Evolutionary conservation across 2,888 invertebrate genomes (phyloP).

Genomic region (Lithosia quadra): DNA sequence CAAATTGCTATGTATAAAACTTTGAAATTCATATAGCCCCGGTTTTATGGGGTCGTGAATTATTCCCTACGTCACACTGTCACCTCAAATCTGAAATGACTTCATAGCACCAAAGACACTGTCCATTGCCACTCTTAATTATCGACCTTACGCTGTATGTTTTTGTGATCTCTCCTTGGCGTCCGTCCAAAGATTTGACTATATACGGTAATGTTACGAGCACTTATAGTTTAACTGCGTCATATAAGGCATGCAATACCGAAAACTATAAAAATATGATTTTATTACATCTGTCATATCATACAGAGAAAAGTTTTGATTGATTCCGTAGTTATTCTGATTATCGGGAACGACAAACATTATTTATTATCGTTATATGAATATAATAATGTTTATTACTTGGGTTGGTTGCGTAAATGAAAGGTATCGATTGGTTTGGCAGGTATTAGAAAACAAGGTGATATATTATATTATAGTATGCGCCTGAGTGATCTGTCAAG

Average conservation of each 20-base stretch:
- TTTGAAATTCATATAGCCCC: too few relatives aligned
- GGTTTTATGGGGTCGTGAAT: too few relatives aligned
- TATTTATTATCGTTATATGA: conserved; percentile 8
- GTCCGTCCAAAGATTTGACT: conserved; percentile 19
- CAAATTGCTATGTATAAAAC: too few relatives aligned
- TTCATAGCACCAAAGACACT: not conserved
- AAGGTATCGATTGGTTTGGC: not conserved
- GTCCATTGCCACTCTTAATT: not conserved
- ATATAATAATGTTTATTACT: not conserved
- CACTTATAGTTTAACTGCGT: conserved; percentile 30
- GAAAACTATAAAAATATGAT: conserved; percentile 25
- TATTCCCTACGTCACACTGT: too few relatives aligned
- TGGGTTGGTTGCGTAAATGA: not conserved
- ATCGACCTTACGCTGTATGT: conserved; percentile 11
- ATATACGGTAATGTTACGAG: conserved; percentile 26
- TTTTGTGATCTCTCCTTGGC: conserved; percentile 23
- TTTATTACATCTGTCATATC: conserved; percentile 22
- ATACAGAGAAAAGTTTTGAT: conserved; percentile 23
- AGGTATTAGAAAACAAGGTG: not conserved
- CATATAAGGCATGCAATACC: conserved; percentile 27
- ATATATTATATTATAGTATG: not conserved
- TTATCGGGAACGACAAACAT: conserved; percentile 3
- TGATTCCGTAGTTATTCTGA: conserved; percentile 13
- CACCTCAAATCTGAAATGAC: not conserved
- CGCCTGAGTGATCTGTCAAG: too few relatives aligned